phyloP scores from a whole-genome alignment of 2,113 vertebrate species.

The Ahaetulla prasina region DNA sequence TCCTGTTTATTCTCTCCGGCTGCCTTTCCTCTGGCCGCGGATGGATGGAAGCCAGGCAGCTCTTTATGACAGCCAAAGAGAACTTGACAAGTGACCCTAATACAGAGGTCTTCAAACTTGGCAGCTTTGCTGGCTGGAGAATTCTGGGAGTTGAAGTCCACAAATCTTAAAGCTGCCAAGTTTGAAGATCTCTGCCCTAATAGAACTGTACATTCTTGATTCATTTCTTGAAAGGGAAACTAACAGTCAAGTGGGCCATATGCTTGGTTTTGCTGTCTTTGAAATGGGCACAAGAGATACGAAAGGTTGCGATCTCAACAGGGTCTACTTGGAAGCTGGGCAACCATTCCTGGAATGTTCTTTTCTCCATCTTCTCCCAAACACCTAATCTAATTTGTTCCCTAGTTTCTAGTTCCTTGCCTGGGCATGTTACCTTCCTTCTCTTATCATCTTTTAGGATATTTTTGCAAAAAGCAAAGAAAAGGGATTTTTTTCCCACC shows the following conservation, averaged over 20 bases:
- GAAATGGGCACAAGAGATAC: neutral
- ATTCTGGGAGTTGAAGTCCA: too few species aligned
- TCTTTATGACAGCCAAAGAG: neutral
- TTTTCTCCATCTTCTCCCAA: neutral
- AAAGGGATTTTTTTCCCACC: neutral
- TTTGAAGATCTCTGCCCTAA: neutral
- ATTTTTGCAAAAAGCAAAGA: neutral
- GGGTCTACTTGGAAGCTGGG: neutral
- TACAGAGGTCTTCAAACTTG: too few species aligned
- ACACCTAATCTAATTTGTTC: neutral
- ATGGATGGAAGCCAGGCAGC: neutral
- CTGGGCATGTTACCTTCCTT: neutral
- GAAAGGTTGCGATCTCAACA: neutral
- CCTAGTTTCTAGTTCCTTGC: neutral
- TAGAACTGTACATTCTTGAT: neutral
- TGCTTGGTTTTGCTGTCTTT: neutral
- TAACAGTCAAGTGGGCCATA: neutral
- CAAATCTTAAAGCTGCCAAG: too few species aligned
- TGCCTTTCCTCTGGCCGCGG: neutral
- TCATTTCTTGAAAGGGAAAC: neutral
- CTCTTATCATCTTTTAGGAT: neutral
- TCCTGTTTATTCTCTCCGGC: neutral
- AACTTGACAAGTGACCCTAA: neutral
- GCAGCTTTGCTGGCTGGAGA: too few species aligned
- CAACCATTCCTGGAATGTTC: neutral